Evolutionary conservation across 2,888 invertebrate species (phyloP), one percentile per base, ranked within the genome.

Genomic region (Ophion slaviceki): DNA sequence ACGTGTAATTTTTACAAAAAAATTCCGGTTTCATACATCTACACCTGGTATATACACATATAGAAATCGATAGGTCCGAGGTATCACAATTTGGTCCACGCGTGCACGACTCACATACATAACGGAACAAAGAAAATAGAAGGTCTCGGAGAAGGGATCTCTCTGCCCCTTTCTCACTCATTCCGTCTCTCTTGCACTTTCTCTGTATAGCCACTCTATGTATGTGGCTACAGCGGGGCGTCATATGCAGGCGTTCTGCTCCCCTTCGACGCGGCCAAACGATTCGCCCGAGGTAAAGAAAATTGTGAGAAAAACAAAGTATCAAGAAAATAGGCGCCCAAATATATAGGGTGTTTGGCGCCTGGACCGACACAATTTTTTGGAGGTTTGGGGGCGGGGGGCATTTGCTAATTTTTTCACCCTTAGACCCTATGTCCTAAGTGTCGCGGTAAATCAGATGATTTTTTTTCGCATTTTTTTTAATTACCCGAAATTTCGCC

Each of bases 11-110:
- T 24, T 24, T 24, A 24, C 24, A 24, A 24, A 24, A 24, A 24
- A 24, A 24, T 1, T 24, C 24, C 36, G 36, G 36, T 36, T 20
- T 28, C 57, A 74, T 57, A 80, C 20, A 3, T 36, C 24, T 24
- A 24, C 24, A 24, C 1, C 24, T 24, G 24, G 24, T 24, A 24
- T 2, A 24, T 24, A 24, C 24, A 61, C 47, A 68, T 68, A 24
- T 4, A 24, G 72, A 82, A 81, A 85, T 85, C 85, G 82, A 85
- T 85, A 78, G n/a, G 28, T 62, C 59, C 59, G 17, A 72, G n/a
- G 59, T 82, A 45, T 70, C 61, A 53, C 32, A 47, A n/a, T 82
- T 67, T 61, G 68, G 68, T 45, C 68, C 78, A 59, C 28, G 32
- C 47, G 47, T 67, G 71, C 36, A 61, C 72, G 53, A 45, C 24